Conservation (phyloP, 2,113 vertebrate species). For the Gopherus evgoodei region DNA sequence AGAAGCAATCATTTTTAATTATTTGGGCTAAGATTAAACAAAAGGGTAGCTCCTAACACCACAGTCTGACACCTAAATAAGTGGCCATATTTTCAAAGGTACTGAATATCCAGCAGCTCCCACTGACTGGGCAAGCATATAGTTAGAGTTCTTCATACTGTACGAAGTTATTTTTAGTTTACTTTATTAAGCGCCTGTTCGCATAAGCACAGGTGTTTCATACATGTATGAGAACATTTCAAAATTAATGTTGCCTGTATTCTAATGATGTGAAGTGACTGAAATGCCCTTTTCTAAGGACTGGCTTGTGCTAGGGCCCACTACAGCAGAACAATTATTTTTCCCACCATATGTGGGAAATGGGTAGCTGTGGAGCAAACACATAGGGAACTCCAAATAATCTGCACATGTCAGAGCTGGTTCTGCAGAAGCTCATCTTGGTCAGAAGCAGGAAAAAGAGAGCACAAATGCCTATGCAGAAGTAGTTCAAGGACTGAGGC, state of each 20-base stretch:
- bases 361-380: neutral
- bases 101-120: neutral
- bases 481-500: neutral
- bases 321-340: neutral
- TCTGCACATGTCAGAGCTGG: neutral
- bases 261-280: neutral
- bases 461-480: neutral
- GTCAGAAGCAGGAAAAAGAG: neutral
- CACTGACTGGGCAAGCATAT: neutral
- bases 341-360: neutral
- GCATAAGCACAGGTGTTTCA: neutral
- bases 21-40: neutral
- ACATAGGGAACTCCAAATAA: neutral
- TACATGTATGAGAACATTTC: neutral
- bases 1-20: neutral
- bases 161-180: no score
- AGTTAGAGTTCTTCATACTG: neutral
- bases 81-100: neutral
- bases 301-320: neutral
- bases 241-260: neutral
- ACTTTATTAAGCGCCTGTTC: neutral
- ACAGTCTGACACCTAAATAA: no score
- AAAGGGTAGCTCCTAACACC: neutral
- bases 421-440: neutral
- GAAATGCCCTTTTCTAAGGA: neutral